Base-by-base conservation (phyloP, 2,888 invertebrate species). In the Tenodera sinensis region DNA sequence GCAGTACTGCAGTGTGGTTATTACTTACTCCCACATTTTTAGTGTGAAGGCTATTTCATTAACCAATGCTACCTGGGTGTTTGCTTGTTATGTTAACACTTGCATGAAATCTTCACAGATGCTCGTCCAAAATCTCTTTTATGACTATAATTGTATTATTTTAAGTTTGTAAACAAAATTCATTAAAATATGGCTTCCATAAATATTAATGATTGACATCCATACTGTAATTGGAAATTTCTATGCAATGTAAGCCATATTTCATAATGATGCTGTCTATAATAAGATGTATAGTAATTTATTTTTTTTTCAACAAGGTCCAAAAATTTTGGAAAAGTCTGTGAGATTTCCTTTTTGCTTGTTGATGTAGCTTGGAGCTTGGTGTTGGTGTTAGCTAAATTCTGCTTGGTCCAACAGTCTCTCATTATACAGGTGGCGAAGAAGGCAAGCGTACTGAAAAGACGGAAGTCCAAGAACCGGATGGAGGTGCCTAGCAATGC, bases 351-450 rank as follows among this genome's bases (percentile, higher is more conserved):
- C 86, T 90, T 83, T 83, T 89, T 90, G 89, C 88, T 90, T 90
- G 89, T 90, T 91, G 91, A 91, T 90, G 88, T 91, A 91, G 91
- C 91, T 91, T 27, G 47, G 6, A 30, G 54, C 28, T 86, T 34
- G 87, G 30, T 87, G 87, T 87, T 87, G 86, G 20, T 71, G 89
- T 88, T 90, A 88, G 91, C 91, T 91, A 90, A 89, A 89, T 89
- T 89, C 93, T 93, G 94, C 94, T 87, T 87, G 87, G 81, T 87
- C 83, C 87, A 94, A 95, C 95, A 95, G 95, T 95, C 95, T 94
- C 94, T 96, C 93, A 95, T 95, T 94, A 95, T 95, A 92, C 95
- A 96, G 95, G 96, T 96, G 92, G 96, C 96, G 90, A 96, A 96
- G 93, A 95, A 96, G 92, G 96, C 96, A 91, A 96, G 96, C 92